Percentiles rank a stretch among this genome's conserved stretches.
Evolutionary conservation across 2,113 vertebrate genomes (phyloP).

Genomic region (Ascaphus truei): DNA sequence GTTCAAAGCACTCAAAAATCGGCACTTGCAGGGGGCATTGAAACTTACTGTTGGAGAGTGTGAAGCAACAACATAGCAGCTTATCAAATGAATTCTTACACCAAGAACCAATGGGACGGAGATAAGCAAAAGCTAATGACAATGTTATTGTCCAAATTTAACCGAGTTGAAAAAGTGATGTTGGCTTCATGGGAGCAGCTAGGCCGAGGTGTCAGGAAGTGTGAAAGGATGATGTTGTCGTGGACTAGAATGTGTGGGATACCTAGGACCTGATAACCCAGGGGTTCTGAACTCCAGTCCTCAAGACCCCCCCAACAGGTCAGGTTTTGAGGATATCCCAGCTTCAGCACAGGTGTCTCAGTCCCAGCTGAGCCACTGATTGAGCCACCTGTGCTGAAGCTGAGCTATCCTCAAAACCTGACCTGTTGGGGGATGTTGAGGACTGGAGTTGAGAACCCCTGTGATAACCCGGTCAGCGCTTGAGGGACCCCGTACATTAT

Average conservation of each 20-base stretch:
- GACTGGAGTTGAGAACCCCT: no score
- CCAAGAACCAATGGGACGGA: conserved; percentile 56
- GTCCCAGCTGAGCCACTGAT: no score
- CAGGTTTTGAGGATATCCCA: no score
- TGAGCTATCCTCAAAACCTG: no score
- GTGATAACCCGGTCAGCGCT: neutral
- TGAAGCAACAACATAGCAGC: conserved; percentile 63
- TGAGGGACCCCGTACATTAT: neutral
- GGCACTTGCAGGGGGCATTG: conserved; percentile 89
- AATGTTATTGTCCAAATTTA: neutral
- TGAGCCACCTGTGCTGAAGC: no score
- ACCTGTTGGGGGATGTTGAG: no score
- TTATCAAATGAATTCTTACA: conserved; percentile 31
- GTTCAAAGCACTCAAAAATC: conserved; percentile 84
- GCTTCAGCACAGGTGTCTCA: no score
- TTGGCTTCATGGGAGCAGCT: neutral
- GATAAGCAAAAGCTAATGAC: conserved; percentile 38
- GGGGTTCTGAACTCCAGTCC: no score
- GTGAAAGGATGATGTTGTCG: neutral
- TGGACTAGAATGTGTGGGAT: neutral
- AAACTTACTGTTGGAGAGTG: conserved; percentile 85
- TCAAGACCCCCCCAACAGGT: no score
- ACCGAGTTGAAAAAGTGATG: conserved; percentile 4
- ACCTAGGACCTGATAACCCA: neutral
- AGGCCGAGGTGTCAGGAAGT: neutral